Evolutionary conservation across 2,113 vertebrate genomes (phyloP).

Genomic region (Mola mola): DNA sequence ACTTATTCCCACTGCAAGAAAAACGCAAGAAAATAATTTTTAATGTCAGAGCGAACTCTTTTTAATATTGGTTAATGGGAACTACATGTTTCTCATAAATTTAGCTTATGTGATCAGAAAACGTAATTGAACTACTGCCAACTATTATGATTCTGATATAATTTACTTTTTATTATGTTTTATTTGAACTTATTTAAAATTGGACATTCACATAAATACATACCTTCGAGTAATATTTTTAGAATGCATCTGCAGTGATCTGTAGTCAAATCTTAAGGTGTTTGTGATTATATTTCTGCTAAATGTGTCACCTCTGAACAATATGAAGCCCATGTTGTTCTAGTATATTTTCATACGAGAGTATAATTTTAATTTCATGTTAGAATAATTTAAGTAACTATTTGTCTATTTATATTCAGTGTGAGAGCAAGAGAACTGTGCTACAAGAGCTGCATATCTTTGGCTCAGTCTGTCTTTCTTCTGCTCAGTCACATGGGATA

Average conservation of each 20-base stretch:
- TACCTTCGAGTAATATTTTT: neutral
- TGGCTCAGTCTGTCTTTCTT: slow-evolving; percentile 54
- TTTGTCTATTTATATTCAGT: slow-evolving; percentile 64
- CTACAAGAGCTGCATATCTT: slow-evolving; percentile 37
- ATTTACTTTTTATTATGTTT: too few relatives aligned
- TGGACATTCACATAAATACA: neutral
- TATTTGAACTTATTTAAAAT: too few relatives aligned
- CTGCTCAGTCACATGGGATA: slow-evolving; percentile 74
- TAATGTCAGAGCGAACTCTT: neutral
- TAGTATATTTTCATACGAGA: slow-evolving; percentile 20
- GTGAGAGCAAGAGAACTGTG: slow-evolving; percentile 52
- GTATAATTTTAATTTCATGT: slow-evolving; percentile 17
- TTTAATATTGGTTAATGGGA: too few relatives aligned
- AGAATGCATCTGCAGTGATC: slow-evolving; percentile 13
- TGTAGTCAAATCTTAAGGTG: slow-evolving; percentile 1
- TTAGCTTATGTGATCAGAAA: too few relatives aligned
- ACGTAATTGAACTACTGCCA: too few relatives aligned
- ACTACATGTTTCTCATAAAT: too few relatives aligned
- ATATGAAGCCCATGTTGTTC: neutral
- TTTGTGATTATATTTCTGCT: slow-evolving; percentile 6
- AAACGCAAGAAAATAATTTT: too few relatives aligned
- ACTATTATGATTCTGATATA: too few relatives aligned
- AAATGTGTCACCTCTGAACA: slow-evolving; percentile 21
- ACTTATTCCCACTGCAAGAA: too few relatives aligned
- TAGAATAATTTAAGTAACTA: slow-evolving; percentile 2